These are phyloP conservation scores for Halcyon chelicuti DNA, from an alignment of 2,797 vertebrate species.

Conservation along the genomic window DNA sequence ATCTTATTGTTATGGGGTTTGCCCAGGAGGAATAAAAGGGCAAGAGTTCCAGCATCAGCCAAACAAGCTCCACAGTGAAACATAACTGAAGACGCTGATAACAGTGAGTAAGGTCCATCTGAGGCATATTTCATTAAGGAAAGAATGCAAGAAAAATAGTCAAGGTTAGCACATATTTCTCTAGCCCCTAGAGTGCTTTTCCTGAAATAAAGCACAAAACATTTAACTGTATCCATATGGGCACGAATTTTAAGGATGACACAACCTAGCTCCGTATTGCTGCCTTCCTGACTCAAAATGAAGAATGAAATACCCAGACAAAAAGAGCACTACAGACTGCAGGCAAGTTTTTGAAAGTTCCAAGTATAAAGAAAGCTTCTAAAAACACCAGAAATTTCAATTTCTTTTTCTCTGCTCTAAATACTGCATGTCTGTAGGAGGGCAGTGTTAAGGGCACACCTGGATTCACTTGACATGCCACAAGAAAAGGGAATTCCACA, in stretches of 20 bases:
- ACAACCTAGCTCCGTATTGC: not conserved
- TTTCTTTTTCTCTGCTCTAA: not conserved
- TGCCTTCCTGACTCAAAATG: not conserved
- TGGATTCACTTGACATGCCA: not conserved
- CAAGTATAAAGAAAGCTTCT: not conserved
- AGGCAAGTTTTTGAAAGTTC: not conserved
- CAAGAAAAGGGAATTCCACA: not conserved
- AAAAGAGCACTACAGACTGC: not conserved
- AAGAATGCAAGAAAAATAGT: not conserved
- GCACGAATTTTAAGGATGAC: not conserved
- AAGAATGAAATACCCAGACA: not conserved
- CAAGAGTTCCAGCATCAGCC: not conserved
- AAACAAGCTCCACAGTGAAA: not conserved
- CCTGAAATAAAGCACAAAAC: not conserved
- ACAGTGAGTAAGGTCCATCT: not conserved
- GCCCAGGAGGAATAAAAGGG: not conserved
- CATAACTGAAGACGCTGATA: not conserved
- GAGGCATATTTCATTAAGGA: not conserved
- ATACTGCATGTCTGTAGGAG: accelerated
- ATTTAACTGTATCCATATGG: accelerated
- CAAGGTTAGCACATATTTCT: not conserved
- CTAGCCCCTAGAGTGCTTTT: not conserved
- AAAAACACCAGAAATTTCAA: not conserved
- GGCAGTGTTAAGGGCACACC: not conserved
- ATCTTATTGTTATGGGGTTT: not conserved